Evolutionary conservation across 2,797 vertebrate species (phyloP), one percentile per base, ranked within the genome.

Genomic region (Chaenodraco wilsoni): DNA sequence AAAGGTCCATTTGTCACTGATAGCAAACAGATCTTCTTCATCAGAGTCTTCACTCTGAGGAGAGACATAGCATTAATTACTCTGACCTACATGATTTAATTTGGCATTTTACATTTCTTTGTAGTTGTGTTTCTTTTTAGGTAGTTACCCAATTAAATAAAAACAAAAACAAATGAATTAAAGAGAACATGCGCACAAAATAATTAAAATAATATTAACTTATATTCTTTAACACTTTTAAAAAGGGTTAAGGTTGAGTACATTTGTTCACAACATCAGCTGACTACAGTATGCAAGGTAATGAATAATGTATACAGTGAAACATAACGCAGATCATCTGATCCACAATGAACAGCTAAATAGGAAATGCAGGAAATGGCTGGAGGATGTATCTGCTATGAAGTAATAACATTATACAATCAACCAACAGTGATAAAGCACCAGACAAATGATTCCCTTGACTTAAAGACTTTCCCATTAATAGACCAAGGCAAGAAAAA

Each of bases 1-100:
- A 94, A 99, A 99, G 75, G 97, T 99, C 98, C 98, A 99, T 96
- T 97, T 98, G 94, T 97, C 96, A 82, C 98, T 99, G 92, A 99
- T 96, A 46, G 97, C 97, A 81, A 98, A 98, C 72, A 97, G 91
- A 50, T 99, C 97, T 90, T 99, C 98, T 90, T 99, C 98, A 95
- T 99, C 98, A 1, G 98, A 99, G 92, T 99, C 97, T 91, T 99
- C 98, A 91, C 95, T 96, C 98, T 99, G 76, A 5, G 73, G 85
- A 78, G 51, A 62, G 11, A 83, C 5, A 80, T 64, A 3, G 65
- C 1, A 71, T 51, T 0, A 49, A 3, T 81, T 48, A 37, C 40
- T 50, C n/a, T 17, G 9, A 48, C 4, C 3, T 27, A 23, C 21
- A 69, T 64, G 9, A 81, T 67, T 81, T 4, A 1, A 69, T 77